phyloP scores from a whole-genome alignment of 2,797 vertebrate species.

The Silurus lanzhouensis region DNA sequence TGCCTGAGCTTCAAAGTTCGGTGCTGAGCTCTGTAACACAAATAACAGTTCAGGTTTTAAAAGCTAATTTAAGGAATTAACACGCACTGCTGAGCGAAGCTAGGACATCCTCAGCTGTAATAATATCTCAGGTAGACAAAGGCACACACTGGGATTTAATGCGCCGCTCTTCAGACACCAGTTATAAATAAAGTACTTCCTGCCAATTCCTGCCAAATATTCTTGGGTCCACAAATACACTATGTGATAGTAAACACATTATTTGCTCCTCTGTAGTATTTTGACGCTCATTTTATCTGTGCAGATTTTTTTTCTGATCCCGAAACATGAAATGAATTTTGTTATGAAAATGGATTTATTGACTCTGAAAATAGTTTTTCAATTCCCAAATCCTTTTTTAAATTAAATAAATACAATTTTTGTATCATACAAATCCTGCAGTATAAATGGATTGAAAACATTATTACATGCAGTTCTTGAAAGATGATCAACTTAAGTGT shows the following conservation, averaged over 20 bases:
- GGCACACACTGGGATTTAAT: slow-evolving; percentile 6
- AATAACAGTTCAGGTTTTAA: slow-evolving; percentile 19
- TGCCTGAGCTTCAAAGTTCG: background rate
- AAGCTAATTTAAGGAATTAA: slow-evolving; percentile 33
- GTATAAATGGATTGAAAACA: background rate
- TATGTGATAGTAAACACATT: background rate
- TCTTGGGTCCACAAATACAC: background rate
- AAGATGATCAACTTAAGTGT: background rate
- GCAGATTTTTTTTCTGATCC: background rate
- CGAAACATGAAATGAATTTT: background rate
- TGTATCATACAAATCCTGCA: background rate
- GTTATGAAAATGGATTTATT: background rate
- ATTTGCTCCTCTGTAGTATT: background rate
- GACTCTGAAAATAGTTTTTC: background rate
- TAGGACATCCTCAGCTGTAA: slow-evolving; percentile 18
- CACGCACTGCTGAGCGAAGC: slow-evolving; percentile 36
- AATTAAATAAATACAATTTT: too few relatives aligned
- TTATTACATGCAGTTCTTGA: background rate
- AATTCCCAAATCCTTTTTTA: too few relatives aligned
- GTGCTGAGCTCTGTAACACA: slow-evolving; percentile 16
- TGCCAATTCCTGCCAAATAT: slow-evolving; percentile 25
- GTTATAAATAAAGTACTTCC: slow-evolving; percentile 10
- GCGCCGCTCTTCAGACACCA: slow-evolving; percentile 4
- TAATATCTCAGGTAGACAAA: slow-evolving; percentile 26
- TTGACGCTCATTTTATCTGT: background rate